These are phyloP conservation scores for Germaria angustata DNA, from an alignment of 2,888 invertebrate genomes.

Conservation along the genomic window DNA sequence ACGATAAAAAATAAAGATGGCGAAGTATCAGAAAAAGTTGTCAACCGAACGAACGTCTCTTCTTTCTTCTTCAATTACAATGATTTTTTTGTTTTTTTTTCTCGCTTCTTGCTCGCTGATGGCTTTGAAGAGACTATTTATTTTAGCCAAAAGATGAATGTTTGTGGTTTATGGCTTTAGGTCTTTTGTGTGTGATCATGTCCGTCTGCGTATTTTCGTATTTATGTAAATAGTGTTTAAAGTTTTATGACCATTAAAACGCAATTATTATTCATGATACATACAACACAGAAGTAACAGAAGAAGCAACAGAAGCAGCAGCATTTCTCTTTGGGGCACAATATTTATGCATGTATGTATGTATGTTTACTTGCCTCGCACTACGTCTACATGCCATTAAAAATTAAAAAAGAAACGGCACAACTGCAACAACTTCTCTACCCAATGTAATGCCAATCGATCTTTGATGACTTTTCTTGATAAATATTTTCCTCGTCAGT, in stretches of 20 bases:
- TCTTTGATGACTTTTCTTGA: constrained; percentile 76
- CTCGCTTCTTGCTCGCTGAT: constrained; percentile 30
- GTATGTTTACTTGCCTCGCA: constrained; percentile 15
- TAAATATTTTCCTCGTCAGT: constrained; percentile 68
- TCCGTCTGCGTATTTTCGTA: background rate
- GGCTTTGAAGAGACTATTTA: constrained; percentile 39
- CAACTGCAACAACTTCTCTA: constrained; percentile 24
- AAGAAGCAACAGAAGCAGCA: constrained; percentile 58
- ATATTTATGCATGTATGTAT: background rate
- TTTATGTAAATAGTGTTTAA: constrained; percentile 46
- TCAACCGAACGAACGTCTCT: constrained; percentile 28
- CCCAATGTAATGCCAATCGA: constrained; percentile 73
- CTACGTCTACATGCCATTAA: constrained; percentile 20
- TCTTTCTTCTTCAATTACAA: constrained; percentile 28
- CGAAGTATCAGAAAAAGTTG: constrained; percentile 39
- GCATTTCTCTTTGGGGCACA: constrained; percentile 66
- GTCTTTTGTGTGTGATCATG: constrained; percentile 4
- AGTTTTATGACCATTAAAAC: constrained; percentile 59
- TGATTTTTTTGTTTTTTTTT: constrained; percentile 10
- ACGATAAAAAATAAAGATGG: constrained; percentile 47
- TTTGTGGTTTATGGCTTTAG: constrained; percentile 54
- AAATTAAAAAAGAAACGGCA: constrained; percentile 13
- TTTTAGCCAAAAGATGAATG: constrained; percentile 53
- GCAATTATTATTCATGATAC: constrained; percentile 62
- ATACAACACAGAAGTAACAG: constrained; percentile 49